Evolutionary conservation across 2,888 invertebrate genomes (phyloP).

Genomic region (Drosophila tripunctata): DNA sequence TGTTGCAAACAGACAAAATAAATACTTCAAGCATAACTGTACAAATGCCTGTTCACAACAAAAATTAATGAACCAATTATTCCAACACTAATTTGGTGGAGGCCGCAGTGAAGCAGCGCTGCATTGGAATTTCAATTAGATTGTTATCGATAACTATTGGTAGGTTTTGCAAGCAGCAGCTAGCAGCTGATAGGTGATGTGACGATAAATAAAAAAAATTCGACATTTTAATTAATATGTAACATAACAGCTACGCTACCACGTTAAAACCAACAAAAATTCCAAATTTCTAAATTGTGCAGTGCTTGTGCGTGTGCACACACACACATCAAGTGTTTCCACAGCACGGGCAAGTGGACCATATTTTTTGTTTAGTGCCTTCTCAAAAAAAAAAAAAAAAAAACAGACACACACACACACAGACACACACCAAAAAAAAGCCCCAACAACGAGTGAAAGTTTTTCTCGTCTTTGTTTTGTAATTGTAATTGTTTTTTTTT

Average conservation of each 20-base stretch:
- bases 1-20: too few species aligned
- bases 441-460: slow-evolving; percentile 67
- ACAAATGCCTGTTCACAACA: too few species aligned
- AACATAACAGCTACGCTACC: slow-evolving; percentile 57
- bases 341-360: slow-evolving; percentile 51
- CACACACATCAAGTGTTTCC: slow-evolving; percentile 40
- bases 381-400: too few species aligned
- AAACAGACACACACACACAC: too few species aligned
- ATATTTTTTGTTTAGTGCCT: slow-evolving; percentile 38
- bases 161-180: slow-evolving; percentile 51
- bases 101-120: slow-evolving; percentile 14
- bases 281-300: slow-evolving; percentile 57
- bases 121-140: slow-evolving; percentile 18
- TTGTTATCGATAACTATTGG: slow-evolving; percentile 44
- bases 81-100: background rate
- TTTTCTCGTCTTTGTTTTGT: slow-evolving; percentile 75
- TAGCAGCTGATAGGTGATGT: slow-evolving; percentile 71
- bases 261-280: slow-evolving; percentile 65
- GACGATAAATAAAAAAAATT: slow-evolving; percentile 67
- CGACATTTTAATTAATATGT: slow-evolving; percentile 62
- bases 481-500: slow-evolving; percentile 60
- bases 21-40: too few species aligned
- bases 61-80: too few species aligned
- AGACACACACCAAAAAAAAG: slow-evolving; percentile 32
- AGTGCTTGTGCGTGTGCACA: slow-evolving; percentile 44